Percentiles rank a stretch among this genome's conserved stretches.
Evolutionary conservation across 2,113 vertebrate species (phyloP).

Genomic region (Elgaria multicarinata): DNA sequence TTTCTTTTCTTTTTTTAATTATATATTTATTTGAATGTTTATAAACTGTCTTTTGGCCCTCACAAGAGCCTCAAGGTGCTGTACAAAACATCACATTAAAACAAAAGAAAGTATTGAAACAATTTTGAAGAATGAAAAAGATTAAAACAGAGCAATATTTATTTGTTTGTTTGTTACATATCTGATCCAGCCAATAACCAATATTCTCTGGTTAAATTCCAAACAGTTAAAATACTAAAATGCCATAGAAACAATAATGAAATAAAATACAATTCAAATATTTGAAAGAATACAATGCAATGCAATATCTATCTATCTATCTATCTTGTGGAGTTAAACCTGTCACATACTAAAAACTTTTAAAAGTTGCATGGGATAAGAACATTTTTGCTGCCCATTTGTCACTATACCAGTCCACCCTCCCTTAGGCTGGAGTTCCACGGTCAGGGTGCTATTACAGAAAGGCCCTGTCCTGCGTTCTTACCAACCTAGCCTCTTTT

Average conservation of each 20-base stretch:
- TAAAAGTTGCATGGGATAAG: not conserved
- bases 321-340: not conserved
- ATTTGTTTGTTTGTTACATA: too few species aligned
- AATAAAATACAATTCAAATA: too few species aligned
- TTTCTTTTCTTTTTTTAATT: not conserved
- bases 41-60: not conserved
- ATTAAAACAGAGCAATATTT: not conserved
- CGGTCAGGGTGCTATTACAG: not conserved
- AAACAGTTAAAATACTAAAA: too few species aligned
- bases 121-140: not conserved
- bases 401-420: not conserved
- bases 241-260: too few species aligned
- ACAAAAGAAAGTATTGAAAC: not conserved
- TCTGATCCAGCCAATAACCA: too few species aligned
- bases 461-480: not conserved
- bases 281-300: too few species aligned
- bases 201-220: too few species aligned
- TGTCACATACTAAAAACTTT: not conserved
- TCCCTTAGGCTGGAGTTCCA: not conserved
- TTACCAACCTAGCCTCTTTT: not conserved
- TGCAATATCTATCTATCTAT: too few species aligned
- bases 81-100: not conserved
- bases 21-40: not conserved
- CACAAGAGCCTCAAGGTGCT: not conserved
- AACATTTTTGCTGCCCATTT: not conserved